Evolutionary conservation across 2,113 vertebrate species (phyloP), one percentile per base, ranked within the genome.

Genomic region (Pipa parva): DNA sequence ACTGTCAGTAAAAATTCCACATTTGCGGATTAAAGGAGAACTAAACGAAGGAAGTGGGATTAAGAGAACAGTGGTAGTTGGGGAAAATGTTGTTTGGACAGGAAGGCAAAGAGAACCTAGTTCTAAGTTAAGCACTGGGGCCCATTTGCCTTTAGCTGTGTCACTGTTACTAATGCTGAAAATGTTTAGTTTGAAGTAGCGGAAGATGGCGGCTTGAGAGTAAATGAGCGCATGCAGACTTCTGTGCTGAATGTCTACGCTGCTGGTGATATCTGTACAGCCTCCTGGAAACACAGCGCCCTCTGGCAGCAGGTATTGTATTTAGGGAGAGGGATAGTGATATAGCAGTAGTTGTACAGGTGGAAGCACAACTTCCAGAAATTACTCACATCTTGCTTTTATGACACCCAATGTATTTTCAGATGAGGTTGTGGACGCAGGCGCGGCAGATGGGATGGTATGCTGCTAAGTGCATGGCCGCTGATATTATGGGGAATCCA

Each of bases 351-450:
- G 6, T 5, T 33, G 31, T 12, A 33, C 31, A 33, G 6, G 31
- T 33, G 10, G 6, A 12, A 12, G 10, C 31, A 33, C 31, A 33
- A 6, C 12, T 33, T 12, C 12, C 31, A 33, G 10, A 33, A 33
- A 39, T 12, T 13, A 39, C 29, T 31, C 29, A n/a, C 29, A 31
- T 9, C 29, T 31, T 9, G 5, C 29, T 5, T 31, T 4, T 31
- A 3, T 39, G 36, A 39, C 36, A 39, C 36, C 7, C 36, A 7
- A 13, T 39, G 6, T 39, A 39, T 5, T 72, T 73, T 26, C 61
- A 99, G 97, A 99, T 99, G 95, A 91, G 97, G 36, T 78, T 99
- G 61, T 98, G 96, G 97, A 98, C 93, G 1, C 96, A 99, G 31
- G 96, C 96, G 0, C 89, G 96, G 71, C 97, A 98, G 85, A 98